Evolutionary conservation across 2,797 vertebrate genomes (phyloP).

Genomic region (Channallabes apus): DNA sequence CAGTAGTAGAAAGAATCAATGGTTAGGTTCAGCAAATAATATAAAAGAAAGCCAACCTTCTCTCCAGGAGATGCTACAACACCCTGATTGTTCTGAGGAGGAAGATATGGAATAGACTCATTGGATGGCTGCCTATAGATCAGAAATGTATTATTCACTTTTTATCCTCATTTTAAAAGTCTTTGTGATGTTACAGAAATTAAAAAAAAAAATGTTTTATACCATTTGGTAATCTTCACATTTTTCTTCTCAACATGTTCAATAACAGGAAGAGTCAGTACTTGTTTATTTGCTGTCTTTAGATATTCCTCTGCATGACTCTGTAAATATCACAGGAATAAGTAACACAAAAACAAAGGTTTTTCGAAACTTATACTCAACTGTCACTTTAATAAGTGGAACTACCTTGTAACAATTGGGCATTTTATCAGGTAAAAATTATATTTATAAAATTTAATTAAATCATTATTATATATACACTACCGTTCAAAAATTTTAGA

Average conservation of each 20-base stretch:
- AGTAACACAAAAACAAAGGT: not conserved
- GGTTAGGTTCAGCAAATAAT: not conserved
- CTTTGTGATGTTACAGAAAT: not conserved
- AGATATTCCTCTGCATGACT: constrained; percentile 72
- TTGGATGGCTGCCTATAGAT: constrained; percentile 62
- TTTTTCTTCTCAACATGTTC: constrained; percentile 58
- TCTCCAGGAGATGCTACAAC: constrained; percentile 51
- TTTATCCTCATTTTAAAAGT: not conserved
- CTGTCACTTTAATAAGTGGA: not conserved
- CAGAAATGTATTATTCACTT: not conserved
- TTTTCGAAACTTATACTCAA: not conserved
- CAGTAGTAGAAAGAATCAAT: not conserved
- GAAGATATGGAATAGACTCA: constrained; percentile 56
- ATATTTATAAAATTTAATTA: too few relatives aligned
- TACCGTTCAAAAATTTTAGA: too few relatives aligned
- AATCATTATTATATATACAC: too few relatives aligned
- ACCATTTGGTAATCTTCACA: constrained; percentile 67
- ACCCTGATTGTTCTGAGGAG: constrained; percentile 42
- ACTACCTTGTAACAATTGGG: not conserved
- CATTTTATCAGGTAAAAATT: not conserved
- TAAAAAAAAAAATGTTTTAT: constrained; percentile 34
- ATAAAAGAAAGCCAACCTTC: constrained; percentile 61
- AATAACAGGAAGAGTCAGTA: constrained; percentile 71
- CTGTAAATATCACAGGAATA: constrained; percentile 50
- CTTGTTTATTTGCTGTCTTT: constrained; percentile 67